These are phyloP conservation scores for Potamilus streckersoni DNA, from an alignment of 1,140 invertebrate species.

Conservation along the genomic window DNA sequence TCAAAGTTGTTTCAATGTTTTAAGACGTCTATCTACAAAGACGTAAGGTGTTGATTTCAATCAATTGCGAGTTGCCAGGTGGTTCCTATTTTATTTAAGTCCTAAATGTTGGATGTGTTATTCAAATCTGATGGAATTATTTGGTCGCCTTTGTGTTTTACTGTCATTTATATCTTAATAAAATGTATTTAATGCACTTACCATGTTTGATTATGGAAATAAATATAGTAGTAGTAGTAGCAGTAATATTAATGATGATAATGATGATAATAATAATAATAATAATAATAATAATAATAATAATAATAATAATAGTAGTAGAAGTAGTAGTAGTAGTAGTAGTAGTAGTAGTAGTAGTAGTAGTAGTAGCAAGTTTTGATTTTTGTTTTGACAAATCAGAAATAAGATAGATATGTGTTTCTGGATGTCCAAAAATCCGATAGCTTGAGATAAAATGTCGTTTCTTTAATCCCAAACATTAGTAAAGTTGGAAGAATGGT, in stretches of 20 bases:
- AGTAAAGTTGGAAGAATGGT: too few relatives aligned
- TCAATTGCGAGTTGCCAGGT: too few relatives aligned
- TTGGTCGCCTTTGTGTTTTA: too few relatives aligned
- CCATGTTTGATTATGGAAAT: neutral
- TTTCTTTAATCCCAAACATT: too few relatives aligned
- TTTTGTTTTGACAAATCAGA: neutral
- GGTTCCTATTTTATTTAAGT: too few relatives aligned
- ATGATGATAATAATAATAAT: neutral
- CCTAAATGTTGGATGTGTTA: too few relatives aligned
- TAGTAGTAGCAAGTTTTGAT: slow-evolving; percentile 1
- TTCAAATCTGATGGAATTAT: too few relatives aligned
- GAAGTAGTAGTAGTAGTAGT: slow-evolving; percentile 3
- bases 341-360: slow-evolving; percentile 5
- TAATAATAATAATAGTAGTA: slow-evolving; percentile 5
- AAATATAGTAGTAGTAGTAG: neutral
- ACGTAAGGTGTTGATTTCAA: too few relatives aligned
- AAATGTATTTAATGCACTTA: too few relatives aligned
- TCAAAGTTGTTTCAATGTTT: too few relatives aligned
- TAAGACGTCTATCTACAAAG: too few relatives aligned
- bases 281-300: neutral
- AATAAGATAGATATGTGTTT: neutral
- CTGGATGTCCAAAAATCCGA: neutral
- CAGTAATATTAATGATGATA: neutral
- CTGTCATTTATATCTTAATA: too few relatives aligned
- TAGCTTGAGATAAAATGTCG: neutral